Conservation (phyloP, 2,113 vertebrate genomes). For the human region GRCh38 chr13:75904501-75905000, state of each 20-base stretch:
- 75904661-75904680: constrained; percentile 24
- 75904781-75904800: not conserved
- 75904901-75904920: not conserved
- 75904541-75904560: constrained; percentile 66
- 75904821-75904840: not conserved
- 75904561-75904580: constrained; percentile 65
- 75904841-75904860: not conserved
- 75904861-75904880: not conserved
- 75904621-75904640: constrained; percentile 26
- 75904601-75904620: constrained; percentile 52
- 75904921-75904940: not conserved
- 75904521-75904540: constrained; percentile 60
- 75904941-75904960: not conserved
- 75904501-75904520: constrained; percentile 62
- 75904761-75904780: not conserved
- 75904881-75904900: not conserved
- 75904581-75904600: constrained; percentile 48
- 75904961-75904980: not conserved
- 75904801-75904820: not conserved
- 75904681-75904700: constrained; percentile 30
- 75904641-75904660: not conserved
- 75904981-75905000: not conserved
- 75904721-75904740: not conserved
- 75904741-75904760: not conserved
- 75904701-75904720: not conserved